Base-by-base conservation (phyloP, 1,140 invertebrate species). In the Cyrtorhinus lividipennis region DNA sequence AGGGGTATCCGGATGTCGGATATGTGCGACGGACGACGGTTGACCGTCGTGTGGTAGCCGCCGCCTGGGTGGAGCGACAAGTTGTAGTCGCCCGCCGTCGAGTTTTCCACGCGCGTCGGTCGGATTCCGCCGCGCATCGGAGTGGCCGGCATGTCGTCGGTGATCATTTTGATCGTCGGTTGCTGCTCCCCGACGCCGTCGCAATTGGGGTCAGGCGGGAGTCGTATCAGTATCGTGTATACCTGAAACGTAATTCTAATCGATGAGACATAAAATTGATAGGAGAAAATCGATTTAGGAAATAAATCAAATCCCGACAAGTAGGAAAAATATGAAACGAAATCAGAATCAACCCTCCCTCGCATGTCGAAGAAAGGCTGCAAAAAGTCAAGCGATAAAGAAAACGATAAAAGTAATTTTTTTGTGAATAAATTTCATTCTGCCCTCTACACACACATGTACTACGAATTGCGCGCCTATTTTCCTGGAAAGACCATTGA, bases 151-250 rank as follows among this genome's bases (percentile, higher is more conserved):
- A 70, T 45, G 67, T 69, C 71, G 68, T 88, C 87, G 48, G 87
- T 82, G 68, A 89, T 89, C 88, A 92, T 91, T 71, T 88, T 90
- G 71, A 92, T 91, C 48, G 86, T 89, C 23, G 88, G 83, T 18
- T 74, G 76, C 67, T 71, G 70, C 20, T 71, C 69, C 25, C 75
- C 72, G 61, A 63, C 68, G 2, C 69, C 72, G 64, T 72, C 70
- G 74, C 79, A 67, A 69, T 74, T 66, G 53, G 76, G 72, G 44
- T 80, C 79, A 1, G 81, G 81, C 46, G 91, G 91, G 66, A 96
- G 75, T 67, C 85, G 80, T 66, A 95, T 96, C 62, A 96, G 73
- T 70, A 95, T 95, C 59, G 92, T 95, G 77, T 95, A 95, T 5
- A 95, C 70, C 70, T 71, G 26, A 59, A 10, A 10, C 22, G 22